A percentile compares a stretch with the other conserved stretches of the same genome.
These are phyloP conservation scores for Callithrix jacchus DNA, from an alignment of 2,113 vertebrate genomes.

Conservation along the genomic window DNA sequence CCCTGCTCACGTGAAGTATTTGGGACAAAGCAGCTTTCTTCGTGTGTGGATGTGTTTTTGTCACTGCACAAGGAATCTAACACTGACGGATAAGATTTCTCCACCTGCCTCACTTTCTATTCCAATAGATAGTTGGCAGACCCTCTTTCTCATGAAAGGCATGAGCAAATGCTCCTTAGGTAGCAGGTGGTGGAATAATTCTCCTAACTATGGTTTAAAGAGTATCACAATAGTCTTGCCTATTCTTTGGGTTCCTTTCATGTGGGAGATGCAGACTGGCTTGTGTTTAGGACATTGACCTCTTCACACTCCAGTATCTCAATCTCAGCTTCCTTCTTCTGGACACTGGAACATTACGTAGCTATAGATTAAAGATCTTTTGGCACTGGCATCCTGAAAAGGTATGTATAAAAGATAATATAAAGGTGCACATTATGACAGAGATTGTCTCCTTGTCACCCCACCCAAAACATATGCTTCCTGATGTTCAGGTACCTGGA, in stretches of 20 bases:
- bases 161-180: not conserved
- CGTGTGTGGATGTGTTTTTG: not conserved
- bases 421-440: not conserved
- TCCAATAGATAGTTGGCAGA: not conserved
- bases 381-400: not conserved
- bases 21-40: not conserved
- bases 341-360: accelerated
- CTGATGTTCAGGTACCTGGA: not conserved
- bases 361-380: not conserved
- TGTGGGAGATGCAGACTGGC: not conserved
- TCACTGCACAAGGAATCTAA: not conserved
- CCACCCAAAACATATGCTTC: not conserved
- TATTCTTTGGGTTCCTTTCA: not conserved
- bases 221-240: no score
- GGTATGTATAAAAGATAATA: not conserved
- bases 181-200: not conserved
- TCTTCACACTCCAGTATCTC: not conserved
- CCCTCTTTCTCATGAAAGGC: not conserved
- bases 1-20: not conserved
- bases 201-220: not conserved
- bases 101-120: not conserved
- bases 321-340: not conserved
- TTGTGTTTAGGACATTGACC: not conserved
- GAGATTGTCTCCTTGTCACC: not conserved
- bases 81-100: not conserved